Evolutionary conservation across 2,797 vertebrate species (phyloP).

Genomic region (Paedocypris micromegethes): DNA sequence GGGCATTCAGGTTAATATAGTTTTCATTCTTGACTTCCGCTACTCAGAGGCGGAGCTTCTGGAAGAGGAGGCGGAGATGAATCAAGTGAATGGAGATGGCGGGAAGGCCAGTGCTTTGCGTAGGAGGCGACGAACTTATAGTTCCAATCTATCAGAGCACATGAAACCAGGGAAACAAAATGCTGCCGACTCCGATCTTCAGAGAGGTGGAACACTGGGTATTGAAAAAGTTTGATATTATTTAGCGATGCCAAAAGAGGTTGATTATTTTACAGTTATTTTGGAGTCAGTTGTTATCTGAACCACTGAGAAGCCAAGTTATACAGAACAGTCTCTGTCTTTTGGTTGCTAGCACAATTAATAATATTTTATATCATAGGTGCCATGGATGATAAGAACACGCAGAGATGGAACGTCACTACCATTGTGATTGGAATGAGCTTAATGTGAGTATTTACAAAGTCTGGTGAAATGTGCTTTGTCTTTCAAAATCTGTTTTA

Average conservation of each 20-base stretch:
- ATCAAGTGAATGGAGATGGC: constrained; percentile 72
- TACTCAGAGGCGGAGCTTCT: constrained; percentile 78
- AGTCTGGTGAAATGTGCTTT: neutral
- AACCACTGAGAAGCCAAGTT: too few species aligned
- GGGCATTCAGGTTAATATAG: neutral
- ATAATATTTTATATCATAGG: constrained; percentile 53
- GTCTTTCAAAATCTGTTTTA: too few species aligned
- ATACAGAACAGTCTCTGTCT: too few species aligned
- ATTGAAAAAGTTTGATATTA: constrained; percentile 16
- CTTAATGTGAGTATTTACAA: constrained; percentile 65
- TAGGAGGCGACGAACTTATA: constrained; percentile 78
- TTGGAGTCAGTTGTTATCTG: too few species aligned
- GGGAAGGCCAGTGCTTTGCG: constrained; percentile 75
- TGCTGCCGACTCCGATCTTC: constrained; percentile 60
- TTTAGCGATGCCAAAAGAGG: neutral
- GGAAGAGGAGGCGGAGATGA: constrained; percentile 81
- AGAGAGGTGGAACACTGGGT: constrained; percentile 58
- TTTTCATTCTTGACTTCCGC: constrained; percentile 9
- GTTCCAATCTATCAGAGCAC: constrained; percentile 70
- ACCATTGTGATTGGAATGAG: constrained; percentile 67
- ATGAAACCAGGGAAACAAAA: constrained; percentile 70
- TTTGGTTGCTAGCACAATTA: too few species aligned
- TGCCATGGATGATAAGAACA: constrained; percentile 50
- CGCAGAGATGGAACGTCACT: constrained; percentile 55
- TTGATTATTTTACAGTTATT: too few species aligned